Conservation (phyloP, 30 jellyfish, hydroid and myxozoan species). For the Calvadosia cruxmelitensis region DNA sequence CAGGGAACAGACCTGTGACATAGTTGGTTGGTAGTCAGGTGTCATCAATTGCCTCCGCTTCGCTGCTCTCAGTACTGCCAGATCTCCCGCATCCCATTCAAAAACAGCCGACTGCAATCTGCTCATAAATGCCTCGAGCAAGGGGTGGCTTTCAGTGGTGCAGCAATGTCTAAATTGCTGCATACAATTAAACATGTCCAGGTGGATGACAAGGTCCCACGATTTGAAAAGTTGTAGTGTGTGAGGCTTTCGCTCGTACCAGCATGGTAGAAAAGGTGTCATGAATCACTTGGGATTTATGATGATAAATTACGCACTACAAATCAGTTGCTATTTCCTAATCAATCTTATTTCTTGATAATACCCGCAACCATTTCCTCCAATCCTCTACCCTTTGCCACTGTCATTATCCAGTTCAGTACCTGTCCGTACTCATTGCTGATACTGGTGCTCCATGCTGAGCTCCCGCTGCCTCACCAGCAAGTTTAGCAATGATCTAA, state of each 20-base stretch:
- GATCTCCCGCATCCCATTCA: constrained; percentile 23
- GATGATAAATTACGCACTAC: too few relatives aligned
- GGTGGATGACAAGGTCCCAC: constrained; percentile 8
- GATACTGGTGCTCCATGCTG: constrained; percentile 29
- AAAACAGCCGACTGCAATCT: constrained; percentile 5
- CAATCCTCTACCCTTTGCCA: constrained; percentile 5
- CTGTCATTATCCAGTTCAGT: constrained; percentile 10
- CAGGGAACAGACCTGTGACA: too few relatives aligned
- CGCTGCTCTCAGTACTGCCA: constrained; percentile 13
- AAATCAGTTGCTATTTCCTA: too few relatives aligned
- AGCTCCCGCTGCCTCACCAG: constrained; percentile 37
- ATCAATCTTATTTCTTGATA: too few relatives aligned
- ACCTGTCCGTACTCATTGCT: constrained; percentile 50
- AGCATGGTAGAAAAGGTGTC: too few relatives aligned
- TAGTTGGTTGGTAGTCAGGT: too few relatives aligned
- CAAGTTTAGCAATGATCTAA: constrained; percentile 8
- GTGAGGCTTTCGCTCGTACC: too few relatives aligned
- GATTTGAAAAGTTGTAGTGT: too few relatives aligned
- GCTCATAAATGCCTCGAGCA: constrained; percentile 6
- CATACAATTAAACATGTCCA: constrained; percentile 27
- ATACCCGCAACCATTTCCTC: constrained; percentile 27
- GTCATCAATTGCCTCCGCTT: constrained; percentile 26
- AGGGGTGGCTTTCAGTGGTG: constrained; percentile 12
- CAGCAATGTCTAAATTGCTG: constrained; percentile 11
- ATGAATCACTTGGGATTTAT: too few relatives aligned